Base-by-base conservation (phyloP, 1,140 invertebrate species). In the Hydropsyche tenuis region DNA sequence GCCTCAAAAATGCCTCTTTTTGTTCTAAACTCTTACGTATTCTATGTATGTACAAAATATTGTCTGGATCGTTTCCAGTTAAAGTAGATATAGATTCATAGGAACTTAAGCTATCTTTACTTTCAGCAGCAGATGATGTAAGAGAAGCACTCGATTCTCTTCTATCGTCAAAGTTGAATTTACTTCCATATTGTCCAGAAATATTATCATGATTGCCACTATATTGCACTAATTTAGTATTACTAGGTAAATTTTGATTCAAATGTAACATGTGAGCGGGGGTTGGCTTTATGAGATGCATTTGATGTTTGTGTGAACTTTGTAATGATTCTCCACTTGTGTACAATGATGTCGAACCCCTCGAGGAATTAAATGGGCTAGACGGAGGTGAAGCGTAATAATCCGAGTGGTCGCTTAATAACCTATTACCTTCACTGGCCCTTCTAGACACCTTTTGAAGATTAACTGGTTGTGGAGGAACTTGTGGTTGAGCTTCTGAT, bases 1-100 rank as follows among this genome's bases (percentile, higher is more conserved):
- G 86, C 77, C 89, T 88, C 30, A 96, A 84, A 80, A 96, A 96
- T 77, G 94, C 93, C 81, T 95, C 93, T 79, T 95, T 96, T 79
- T 95, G 92, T 78, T 94, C 93, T 77, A 92, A 89, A 78, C 92
- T 94, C 80, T 93, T 93, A 65, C 91, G 86, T 77, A 95, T 88
- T 80, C 92, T 87, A 60, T 60, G 12, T 20, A n/a, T 70, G 22
- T 87, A 88, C 81, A 92, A 87, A 60, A 90, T 89, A 79, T 91
- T 90, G 77, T 91, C 90, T 18, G 88, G 84, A 75, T 90, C 89
- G 78, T 88, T 86, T 27, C 89, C 88, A 27, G 88, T 89, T 1
- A 90, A 80, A n/a, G 89, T 89, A 6, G 89, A 90, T 78, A 86
- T 87, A 23, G 89, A 90, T 76, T 89, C 89, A 79, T 86, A 89